Conservation (phyloP, 1,140 invertebrate species). For the Ceratitis capitata region DNA sequence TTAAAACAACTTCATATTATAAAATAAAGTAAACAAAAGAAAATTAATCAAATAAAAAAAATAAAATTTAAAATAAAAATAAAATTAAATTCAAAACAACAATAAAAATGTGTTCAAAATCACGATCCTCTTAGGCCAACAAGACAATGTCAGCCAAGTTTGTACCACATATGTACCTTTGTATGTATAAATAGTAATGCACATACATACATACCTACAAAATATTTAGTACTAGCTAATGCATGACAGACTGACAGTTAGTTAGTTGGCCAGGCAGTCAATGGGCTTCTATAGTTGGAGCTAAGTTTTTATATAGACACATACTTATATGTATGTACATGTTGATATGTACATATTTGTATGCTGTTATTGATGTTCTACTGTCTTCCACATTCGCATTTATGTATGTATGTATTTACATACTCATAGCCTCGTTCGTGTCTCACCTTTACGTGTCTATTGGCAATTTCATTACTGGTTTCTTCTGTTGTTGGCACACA, state of each 20-base stretch:
- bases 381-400: not conserved
- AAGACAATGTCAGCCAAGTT: conserved; percentile 17
- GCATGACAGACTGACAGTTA: not conserved
- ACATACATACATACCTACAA: too few species aligned
- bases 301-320: conserved; percentile 3
- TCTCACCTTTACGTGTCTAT: not conserved
- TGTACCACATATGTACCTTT: not conserved
- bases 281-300: not conserved
- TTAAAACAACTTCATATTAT: too few species aligned
- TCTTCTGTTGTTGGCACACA: conserved; percentile 7
- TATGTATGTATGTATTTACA: not conserved
- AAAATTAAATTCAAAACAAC: not conserved
- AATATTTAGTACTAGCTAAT: too few species aligned
- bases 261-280: not conserved
- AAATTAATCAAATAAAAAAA: not conserved
- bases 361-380: not conserved
- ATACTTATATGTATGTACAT: not conserved
- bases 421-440: not conserved
- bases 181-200: not conserved
- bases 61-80: too few species aligned
- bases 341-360: not conserved
- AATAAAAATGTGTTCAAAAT: too few species aligned
- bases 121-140: not conserved
- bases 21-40: too few species aligned
- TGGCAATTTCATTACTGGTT: too few species aligned